Percentiles rank a stretch among this genome's conserved stretches.
Conservation (phyloP, 2,797 vertebrate species). For the Rhabdophis nuchalis region DNA sequence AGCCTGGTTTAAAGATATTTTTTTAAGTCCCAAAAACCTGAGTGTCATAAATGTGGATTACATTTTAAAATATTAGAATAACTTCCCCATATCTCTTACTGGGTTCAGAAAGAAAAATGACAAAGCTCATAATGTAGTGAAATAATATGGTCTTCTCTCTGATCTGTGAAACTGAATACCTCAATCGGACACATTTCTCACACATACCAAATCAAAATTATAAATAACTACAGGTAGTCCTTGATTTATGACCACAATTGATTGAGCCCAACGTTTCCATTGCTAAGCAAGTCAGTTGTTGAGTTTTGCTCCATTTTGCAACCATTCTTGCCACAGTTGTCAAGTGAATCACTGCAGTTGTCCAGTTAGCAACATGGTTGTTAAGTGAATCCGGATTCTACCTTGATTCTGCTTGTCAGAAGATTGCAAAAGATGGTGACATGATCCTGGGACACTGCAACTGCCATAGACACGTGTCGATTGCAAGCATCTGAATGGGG, state of each 20-base stretch:
- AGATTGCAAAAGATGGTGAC: neutral
- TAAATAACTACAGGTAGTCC: neutral
- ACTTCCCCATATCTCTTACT: neutral
- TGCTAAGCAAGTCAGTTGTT: neutral
- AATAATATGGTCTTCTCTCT: neutral
- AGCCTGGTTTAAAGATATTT: neutral
- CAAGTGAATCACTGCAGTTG: neutral
- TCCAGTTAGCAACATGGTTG: neutral
- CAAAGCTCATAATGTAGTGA: neutral
- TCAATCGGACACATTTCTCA: neutral
- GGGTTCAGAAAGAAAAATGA: neutral
- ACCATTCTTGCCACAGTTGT: neutral
- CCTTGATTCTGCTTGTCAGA: neutral
- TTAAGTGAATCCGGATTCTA: neutral
- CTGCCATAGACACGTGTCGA: neutral
- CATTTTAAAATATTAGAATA: neutral
- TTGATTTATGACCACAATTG: neutral
- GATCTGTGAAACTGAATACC: neutral
- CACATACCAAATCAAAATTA: neutral
- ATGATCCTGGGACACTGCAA: neutral
- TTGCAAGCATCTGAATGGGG: neutral
- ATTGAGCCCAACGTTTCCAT: neutral
- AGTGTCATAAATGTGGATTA: neutral
- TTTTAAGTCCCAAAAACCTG: conserved; percentile 2
- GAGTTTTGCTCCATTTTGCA: neutral